Conservation (phyloP, 1,140 invertebrate species). For the Trissolcus basalis region DNA sequence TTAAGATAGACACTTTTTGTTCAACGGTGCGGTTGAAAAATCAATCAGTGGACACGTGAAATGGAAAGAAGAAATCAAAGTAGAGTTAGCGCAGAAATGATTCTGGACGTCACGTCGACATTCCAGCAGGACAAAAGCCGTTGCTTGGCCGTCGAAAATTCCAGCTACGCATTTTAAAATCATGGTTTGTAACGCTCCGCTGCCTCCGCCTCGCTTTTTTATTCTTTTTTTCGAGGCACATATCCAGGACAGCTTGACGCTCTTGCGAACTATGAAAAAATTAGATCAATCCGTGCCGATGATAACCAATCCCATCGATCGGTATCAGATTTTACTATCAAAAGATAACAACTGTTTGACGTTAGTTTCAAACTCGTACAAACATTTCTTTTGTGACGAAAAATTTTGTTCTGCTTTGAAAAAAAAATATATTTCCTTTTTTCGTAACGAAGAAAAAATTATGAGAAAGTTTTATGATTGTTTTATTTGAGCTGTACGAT, state of each 20-base stretch:
- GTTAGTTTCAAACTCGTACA: too few species aligned
- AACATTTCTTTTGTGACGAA: too few species aligned
- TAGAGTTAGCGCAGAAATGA: conserved; percentile 18
- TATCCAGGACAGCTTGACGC: conserved; percentile 25
- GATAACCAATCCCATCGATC: conserved; percentile 15
- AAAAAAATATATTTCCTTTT: too few species aligned
- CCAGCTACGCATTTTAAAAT: conserved; percentile 55
- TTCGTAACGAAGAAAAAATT: too few species aligned
- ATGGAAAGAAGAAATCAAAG: conserved; percentile 14
- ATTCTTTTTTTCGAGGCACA: conserved; percentile 30
- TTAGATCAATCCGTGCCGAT: conserved; percentile 16
- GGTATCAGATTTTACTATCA: conserved; percentile 4
- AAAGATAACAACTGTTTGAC: not conserved
- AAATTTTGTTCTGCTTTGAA: too few species aligned
- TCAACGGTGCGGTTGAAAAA: too few species aligned
- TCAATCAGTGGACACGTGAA: not conserved
- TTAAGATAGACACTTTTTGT: too few species aligned
- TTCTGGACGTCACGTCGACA: conserved; percentile 29
- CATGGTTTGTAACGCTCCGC: conserved; percentile 57
- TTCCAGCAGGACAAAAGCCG: conserved; percentile 36
- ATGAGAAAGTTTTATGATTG: too few species aligned
- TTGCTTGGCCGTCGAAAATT: conserved; percentile 35
- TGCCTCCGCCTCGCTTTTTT: conserved; percentile 42
- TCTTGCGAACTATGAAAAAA: conserved; percentile 26
- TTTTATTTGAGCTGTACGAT: too few species aligned